Conservation (phyloP, 2,797 vertebrate species). For the Thalassophryne amazonica region DNA sequence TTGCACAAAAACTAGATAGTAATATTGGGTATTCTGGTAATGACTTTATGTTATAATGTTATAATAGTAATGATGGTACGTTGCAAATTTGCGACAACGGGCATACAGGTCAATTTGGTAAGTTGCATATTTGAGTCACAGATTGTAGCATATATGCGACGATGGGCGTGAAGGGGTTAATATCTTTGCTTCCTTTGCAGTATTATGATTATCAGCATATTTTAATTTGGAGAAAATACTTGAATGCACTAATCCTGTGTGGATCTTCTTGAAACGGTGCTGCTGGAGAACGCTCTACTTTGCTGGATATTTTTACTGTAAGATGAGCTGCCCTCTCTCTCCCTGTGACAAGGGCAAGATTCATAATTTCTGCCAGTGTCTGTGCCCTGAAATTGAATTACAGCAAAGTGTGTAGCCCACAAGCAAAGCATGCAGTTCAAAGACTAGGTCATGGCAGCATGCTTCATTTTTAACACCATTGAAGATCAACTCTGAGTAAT, state of each 20-base stretch:
- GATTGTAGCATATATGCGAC: too few relatives aligned
- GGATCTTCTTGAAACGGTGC: slow-evolving; percentile 39
- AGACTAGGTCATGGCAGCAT: slow-evolving; percentile 21
- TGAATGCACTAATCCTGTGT: slow-evolving; percentile 17
- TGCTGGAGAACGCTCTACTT: slow-evolving; percentile 69
- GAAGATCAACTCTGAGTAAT: slow-evolving; percentile 2
- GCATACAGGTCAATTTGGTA: too few relatives aligned
- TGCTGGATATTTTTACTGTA: slow-evolving; percentile 76
- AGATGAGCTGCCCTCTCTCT: slow-evolving; percentile 60
- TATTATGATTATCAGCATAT: too few relatives aligned
- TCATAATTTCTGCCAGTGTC: slow-evolving; percentile 72
- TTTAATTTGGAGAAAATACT: slow-evolving; percentile 9
- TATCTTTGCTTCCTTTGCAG: too few relatives aligned
- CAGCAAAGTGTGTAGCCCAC: slow-evolving; percentile 28
- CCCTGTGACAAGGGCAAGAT: slow-evolving; percentile 67
- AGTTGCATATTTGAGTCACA: too few relatives aligned
- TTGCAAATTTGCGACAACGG: too few relatives aligned
- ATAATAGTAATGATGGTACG: too few relatives aligned
- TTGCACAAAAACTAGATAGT: too few relatives aligned
- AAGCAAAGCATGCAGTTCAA: slow-evolving; percentile 27
- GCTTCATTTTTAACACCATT: slow-evolving; percentile 18
- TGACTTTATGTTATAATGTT: too few relatives aligned
- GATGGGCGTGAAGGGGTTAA: too few relatives aligned
- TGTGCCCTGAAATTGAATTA: slow-evolving; percentile 51
- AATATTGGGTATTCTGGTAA: too few relatives aligned